Base-by-base conservation (phyloP, 2,888 invertebrate species). In the Elysia crispata region DNA sequence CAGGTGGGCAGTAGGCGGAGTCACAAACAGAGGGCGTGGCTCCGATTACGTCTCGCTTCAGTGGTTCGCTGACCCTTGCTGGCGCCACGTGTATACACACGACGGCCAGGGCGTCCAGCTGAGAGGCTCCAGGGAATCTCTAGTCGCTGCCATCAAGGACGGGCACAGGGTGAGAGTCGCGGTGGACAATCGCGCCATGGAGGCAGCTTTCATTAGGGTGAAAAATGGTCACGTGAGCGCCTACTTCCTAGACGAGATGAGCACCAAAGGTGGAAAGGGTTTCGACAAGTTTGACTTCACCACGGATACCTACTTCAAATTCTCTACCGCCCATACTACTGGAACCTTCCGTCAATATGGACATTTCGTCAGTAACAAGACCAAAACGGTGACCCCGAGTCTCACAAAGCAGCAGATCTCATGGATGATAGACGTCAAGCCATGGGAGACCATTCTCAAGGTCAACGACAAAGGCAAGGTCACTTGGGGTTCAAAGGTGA, bases 1-100 rank as follows among this genome's bases (percentile, higher is more conserved):
- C 23, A 73, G 83, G 15, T 83, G 83, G 83, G 83, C 83, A 1
- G 81, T 83, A 28, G 83, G 83, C 15, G 83, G 83, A 1, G 67
- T 77, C n/a, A 81, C 81, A 69, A 83, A 83, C 79, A 77, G 83
- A 3, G 81, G 83, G 1, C 81, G 83, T 1, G 83, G 83, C 30
- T 81, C 83, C 1, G 83, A 83, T 57, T 83, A 83, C 72, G 83
- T 83, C 20, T 83, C 83, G n/a, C 79, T 83, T 64, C 80, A 83
- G 69, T 83, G 83, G 83, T 83, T 82, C 76, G 83, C 82, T 8
- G 83, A 83, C 67, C 81, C 83, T 0, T 83, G 83, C 79, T 83
- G 83, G 83, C 49, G 79, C n/a, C 81, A 83, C 74, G 80, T 83
- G 23, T 83, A 77, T 79, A 81, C 82, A n/a, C 78, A 83, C 76